A percentile compares a stretch with the other conserved stretches of the same genome.
Conservation (phyloP, 2,113 vertebrate species). For the Verasper variegatus region DNA sequence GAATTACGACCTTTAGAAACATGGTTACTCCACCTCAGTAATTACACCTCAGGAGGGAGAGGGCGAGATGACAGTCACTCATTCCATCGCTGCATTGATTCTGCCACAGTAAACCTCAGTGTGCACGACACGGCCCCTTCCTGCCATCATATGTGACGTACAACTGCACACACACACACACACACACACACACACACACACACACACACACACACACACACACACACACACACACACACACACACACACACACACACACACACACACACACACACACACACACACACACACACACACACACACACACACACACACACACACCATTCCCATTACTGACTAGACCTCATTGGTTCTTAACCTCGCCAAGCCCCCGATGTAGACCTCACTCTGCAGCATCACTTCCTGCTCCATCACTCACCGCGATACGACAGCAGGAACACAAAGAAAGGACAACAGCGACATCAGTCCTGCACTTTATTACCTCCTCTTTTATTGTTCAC, state of each 20-base stretch:
- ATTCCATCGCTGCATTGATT: conserved; percentile 65
- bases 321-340: conserved; percentile 46
- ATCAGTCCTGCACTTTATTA: conserved; percentile 20
- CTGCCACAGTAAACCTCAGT: conserved; percentile 20
- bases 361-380: conserved; percentile 1
- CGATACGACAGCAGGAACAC: conserved; percentile 8
- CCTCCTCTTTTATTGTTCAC: neutral
- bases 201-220: neutral
- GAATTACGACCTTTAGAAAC: conserved; percentile 63
- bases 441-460: conserved; percentile 21
- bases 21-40: conserved; percentile 16
- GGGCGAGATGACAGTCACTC: conserved; percentile 45
- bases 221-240: neutral
- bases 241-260: neutral
- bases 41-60: conserved; percentile 63
- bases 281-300: too few relatives aligned
- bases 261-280: neutral
- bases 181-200: neutral
- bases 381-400: conserved; percentile 19
- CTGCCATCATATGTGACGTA: too few relatives aligned
- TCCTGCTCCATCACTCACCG: conserved; percentile 43
- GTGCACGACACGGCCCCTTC: conserved; percentile 21
- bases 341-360: conserved; percentile 52
- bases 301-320: too few relatives aligned
- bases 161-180: too few relatives aligned